phyloP scores from a whole-genome alignment of 2,797 vertebrate species.

The Tinamus major region DNA sequence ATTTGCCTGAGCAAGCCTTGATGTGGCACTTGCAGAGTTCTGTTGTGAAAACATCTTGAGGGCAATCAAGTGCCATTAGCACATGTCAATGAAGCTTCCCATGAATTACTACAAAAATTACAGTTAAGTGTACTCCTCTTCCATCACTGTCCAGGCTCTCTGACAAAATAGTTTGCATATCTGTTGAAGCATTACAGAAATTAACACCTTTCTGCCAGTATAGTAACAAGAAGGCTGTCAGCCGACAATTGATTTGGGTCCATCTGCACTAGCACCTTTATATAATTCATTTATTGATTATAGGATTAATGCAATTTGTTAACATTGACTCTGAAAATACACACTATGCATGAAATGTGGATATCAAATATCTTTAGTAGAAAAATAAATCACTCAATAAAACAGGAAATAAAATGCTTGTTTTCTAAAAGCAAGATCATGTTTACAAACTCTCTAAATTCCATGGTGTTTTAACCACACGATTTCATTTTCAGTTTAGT shows the following conservation, averaged over 20 bases:
- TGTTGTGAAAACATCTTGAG: slow-evolving; percentile 89
- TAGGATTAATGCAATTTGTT: slow-evolving; percentile 75
- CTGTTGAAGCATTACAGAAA: slow-evolving; percentile 87
- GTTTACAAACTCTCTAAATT: neutral
- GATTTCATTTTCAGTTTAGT: neutral
- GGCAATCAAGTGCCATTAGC: slow-evolving; percentile 86
- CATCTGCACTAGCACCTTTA: slow-evolving; percentile 84
- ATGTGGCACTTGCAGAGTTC: slow-evolving; percentile 77
- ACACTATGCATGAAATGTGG: neutral
- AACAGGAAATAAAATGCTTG: neutral
- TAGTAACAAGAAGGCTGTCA: slow-evolving; percentile 86
- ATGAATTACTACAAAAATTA: slow-evolving; percentile 84
- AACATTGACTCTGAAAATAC: slow-evolving; percentile 19
- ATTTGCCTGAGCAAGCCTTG: slow-evolving; percentile 84
- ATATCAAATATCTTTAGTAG: slow-evolving; percentile 1
- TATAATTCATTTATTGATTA: slow-evolving; percentile 90
- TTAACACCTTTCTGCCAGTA: slow-evolving; percentile 88
- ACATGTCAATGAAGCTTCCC: slow-evolving; percentile 85
- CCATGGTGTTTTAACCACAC: neutral
- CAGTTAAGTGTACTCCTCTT: slow-evolving; percentile 78
- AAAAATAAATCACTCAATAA: neutral
- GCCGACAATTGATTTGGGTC: slow-evolving; percentile 89
- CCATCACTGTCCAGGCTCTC: slow-evolving; percentile 83
- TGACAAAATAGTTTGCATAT: slow-evolving; percentile 87
- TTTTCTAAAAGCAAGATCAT: neutral